These are phyloP conservation scores for Gasteruption jaculator DNA, from an alignment of 2,888 invertebrate species.

Conservation along the genomic window DNA sequence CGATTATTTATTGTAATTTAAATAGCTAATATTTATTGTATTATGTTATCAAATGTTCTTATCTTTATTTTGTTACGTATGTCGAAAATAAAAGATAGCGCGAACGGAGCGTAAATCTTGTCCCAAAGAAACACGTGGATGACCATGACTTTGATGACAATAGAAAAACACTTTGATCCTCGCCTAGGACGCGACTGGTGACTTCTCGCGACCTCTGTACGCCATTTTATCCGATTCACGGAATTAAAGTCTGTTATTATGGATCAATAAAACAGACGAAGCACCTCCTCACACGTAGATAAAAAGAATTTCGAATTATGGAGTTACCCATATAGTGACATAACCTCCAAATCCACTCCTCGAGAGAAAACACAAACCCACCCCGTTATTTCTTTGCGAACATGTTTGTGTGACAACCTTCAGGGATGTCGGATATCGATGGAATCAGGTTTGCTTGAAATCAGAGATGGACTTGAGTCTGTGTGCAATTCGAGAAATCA, in stretches of 20 bases:
- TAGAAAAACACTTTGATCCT: no score
- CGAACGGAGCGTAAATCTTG: conserved; percentile 33
- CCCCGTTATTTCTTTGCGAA: no score
- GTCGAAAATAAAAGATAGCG: conserved; percentile 37
- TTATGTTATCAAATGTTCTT: conserved; percentile 29
- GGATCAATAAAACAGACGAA: not conserved
- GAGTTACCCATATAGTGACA: not conserved
- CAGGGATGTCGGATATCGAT: no score
- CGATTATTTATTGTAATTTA: conserved; percentile 30
- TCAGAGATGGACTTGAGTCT: no score
- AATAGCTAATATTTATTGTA: conserved; percentile 33
- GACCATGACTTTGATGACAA: no score
- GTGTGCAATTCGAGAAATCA: no score
- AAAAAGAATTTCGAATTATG: not conserved
- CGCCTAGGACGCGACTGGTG: no score
- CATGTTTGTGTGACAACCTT: no score
- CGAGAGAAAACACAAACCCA: not conserved
- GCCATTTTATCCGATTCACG: no score
- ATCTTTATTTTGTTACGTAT: conserved; percentile 24
- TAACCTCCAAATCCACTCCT: not conserved
- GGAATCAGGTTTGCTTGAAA: no score
- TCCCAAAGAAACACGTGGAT: conserved; percentile 34
- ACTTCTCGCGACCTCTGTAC: no score
- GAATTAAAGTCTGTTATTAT: no score
- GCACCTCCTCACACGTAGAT: not conserved